Evolutionary conservation across 2,113 vertebrate genomes (phyloP).

Genomic region (Phrynocephalus versicolor): DNA sequence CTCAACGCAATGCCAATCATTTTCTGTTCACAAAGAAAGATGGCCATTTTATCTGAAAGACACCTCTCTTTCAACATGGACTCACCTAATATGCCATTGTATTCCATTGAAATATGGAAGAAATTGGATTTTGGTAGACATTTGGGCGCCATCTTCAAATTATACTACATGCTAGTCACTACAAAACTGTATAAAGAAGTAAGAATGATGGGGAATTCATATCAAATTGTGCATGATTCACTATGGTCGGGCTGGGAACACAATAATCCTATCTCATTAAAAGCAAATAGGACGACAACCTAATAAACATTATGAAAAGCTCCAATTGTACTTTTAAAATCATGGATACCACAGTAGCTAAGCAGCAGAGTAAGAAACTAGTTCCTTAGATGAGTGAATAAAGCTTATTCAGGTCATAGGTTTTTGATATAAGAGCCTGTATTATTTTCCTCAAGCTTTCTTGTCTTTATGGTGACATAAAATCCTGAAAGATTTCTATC

Average conservation of each 20-base stretch:
- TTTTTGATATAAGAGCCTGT: background rate
- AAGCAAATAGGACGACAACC: background rate
- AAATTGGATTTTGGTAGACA: background rate
- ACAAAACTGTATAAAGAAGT: background rate
- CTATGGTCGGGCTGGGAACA: background rate
- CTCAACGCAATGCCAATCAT: background rate
- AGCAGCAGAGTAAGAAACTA: background rate
- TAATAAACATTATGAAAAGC: background rate
- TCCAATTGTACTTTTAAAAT: background rate
- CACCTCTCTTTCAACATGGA: background rate
- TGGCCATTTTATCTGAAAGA: slow-evolving; percentile 16
- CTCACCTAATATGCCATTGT: background rate
- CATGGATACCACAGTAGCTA: background rate
- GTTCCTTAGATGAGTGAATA: background rate
- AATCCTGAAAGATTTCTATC: no score
- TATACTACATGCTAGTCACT: background rate
- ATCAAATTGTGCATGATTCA: background rate
- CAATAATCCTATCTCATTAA: background rate
- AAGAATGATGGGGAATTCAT: background rate
- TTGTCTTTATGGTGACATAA: no score
- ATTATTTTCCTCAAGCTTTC: background rate
- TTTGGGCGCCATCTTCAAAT: background rate
- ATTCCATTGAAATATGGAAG: background rate
- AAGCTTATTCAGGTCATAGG: no score
- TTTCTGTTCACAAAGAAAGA: background rate